Evolutionary conservation across 2,797 vertebrate species (phyloP), one percentile per base, ranked within the genome.

Genomic region (Buceros bicornis): DNA sequence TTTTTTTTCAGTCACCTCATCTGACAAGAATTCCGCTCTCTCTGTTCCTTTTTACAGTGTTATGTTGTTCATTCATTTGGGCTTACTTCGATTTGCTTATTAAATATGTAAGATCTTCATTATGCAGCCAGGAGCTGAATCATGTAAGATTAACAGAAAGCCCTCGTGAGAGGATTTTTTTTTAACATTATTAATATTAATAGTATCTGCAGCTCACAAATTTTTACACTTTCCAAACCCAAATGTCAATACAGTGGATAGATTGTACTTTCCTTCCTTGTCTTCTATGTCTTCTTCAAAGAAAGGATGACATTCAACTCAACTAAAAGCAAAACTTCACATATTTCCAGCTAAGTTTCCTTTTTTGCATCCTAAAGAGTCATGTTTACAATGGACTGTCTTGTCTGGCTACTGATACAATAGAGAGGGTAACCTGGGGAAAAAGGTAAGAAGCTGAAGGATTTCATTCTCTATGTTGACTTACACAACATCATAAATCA

Each of bases 21-120:
- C 57, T 8, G 4, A 91, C 72, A 94, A 94, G 69, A 43, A n/a
- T 54, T 87, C 74, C 58, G n/a, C 31, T 19, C 13, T 16, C 45
- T 11, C 35, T 48, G 40, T 81, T 89, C 83, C 74, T 87, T 94
- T 82, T 82, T 86, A 58, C 89, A 82, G 69, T 40, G 8, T 20
- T 94, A 28, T 90, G 79, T 91, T 96, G 77, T 94, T 97, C 91
- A 66, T 51, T 96, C 94, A 93, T 69, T 96, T 96, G 89, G 81
- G 56, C 95, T 97, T 95, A 93, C 93, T 97, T 97, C 96, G 87
- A 77, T 94, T 97, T 74, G 53, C 77, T 97, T 97, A 97, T 98
- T 98, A 98, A 98, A 98, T 98, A 98, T 98, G 96, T 93, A 97
- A 72, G 80, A 95, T 96, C 84, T 96, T 98, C 82, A 94, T 97